phyloP scores from a whole-genome alignment of 1,140 invertebrate species.

The Zaprionus capensis region DNA sequence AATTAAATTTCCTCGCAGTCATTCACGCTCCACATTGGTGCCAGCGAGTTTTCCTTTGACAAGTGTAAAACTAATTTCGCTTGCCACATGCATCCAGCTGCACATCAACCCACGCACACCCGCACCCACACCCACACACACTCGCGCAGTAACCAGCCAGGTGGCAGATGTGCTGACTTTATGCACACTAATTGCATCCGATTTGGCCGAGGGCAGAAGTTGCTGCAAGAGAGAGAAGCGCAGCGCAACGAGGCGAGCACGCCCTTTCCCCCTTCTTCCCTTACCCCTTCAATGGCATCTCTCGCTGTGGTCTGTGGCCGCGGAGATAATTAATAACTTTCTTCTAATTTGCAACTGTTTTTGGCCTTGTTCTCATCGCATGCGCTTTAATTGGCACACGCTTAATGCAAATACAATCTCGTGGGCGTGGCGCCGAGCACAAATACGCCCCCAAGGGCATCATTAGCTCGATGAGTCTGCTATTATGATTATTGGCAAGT shows the following conservation, averaged over 20 bases:
- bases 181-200: conserved; percentile 29
- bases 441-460: conserved; percentile 46
- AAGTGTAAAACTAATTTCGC: conserved; percentile 13
- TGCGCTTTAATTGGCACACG: not conserved
- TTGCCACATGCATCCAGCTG: not conserved
- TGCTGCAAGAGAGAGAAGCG: not conserved
- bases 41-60: conserved; percentile 21
- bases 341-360: conserved; percentile 21
- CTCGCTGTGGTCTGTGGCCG: not conserved
- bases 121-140: conserved; percentile 1
- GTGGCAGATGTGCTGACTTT: conserved; percentile 14
- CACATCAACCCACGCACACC: not conserved
- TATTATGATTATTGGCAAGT: conserved; percentile 63
- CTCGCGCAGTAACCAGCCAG: not conserved
- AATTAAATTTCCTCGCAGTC: conserved; percentile 20
- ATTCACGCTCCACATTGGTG: not conserved
- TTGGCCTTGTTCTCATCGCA: conserved; percentile 9
- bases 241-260: not conserved
- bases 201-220: conserved; percentile 4
- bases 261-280: not conserved
- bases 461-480: conserved; percentile 61
- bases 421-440: conserved; percentile 20
- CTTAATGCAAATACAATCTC: conserved; percentile 24
- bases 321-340: conserved; percentile 40
- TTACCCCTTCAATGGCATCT: not conserved